These are phyloP conservation scores for Incurvaria masculella DNA, from an alignment of 2,888 invertebrate species.

Conservation along the genomic window DNA sequence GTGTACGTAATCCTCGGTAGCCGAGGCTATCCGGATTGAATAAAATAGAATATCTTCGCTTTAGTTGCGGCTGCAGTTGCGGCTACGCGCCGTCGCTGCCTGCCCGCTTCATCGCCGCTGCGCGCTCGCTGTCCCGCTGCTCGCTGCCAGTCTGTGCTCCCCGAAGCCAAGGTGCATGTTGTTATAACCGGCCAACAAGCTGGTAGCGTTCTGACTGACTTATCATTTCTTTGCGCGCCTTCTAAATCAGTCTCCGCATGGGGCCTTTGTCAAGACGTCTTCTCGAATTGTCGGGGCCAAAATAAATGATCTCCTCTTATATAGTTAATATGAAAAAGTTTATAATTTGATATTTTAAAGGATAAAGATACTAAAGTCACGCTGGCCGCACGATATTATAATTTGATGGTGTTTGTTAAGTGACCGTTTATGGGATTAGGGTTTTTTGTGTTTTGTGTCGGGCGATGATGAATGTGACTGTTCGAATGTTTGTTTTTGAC, in stretches of 20 bases:
- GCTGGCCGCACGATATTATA: too few relatives aligned
- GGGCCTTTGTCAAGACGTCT: not conserved
- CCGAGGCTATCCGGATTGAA: too few relatives aligned
- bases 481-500: too few relatives aligned
- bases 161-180: not conserved
- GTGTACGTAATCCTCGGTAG: too few relatives aligned
- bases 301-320: not conserved
- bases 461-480: too few relatives aligned
- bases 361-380: constrained; percentile 56
- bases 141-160: not conserved
- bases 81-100: too few relatives aligned
- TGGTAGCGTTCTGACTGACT: not conserved
- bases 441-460: not conserved
- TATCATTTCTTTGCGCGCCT: not conserved
- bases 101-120: too few relatives aligned
- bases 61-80: too few relatives aligned
- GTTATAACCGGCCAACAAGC: not conserved
- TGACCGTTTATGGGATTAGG: not conserved
- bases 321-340: constrained; percentile 14
- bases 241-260: not conserved
- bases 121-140: not conserved
- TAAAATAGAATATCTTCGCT: too few relatives aligned
- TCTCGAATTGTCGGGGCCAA: not conserved
- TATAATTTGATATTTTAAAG: constrained; percentile 57
- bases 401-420: not conserved